These are phyloP conservation scores for Anagyrus pseudococci DNA, from an alignment of 2,888 invertebrate genomes.

Conservation along the genomic window DNA sequence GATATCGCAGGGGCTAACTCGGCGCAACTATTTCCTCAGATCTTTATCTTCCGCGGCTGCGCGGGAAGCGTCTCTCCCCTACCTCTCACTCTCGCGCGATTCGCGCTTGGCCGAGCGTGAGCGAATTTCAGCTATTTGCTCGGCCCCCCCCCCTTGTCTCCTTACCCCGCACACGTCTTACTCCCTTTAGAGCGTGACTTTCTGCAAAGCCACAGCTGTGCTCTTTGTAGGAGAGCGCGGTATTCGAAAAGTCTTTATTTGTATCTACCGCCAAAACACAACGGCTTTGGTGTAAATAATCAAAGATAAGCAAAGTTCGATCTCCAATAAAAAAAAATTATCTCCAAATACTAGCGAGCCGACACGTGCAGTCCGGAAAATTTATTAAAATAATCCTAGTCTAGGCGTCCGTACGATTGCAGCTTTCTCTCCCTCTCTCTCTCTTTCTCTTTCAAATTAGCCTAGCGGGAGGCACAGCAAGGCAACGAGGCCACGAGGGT, in stretches of 20 bases:
- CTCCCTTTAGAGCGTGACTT: too few relatives aligned
- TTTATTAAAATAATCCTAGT: constrained; percentile 37
- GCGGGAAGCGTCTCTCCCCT: background rate
- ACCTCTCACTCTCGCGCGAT: constrained; percentile 36
- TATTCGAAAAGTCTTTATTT: too few relatives aligned
- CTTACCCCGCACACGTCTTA: too few relatives aligned
- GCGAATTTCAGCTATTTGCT: constrained; percentile 34
- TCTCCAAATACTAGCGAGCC: background rate
- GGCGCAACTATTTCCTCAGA: constrained; percentile 55
- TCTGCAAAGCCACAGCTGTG: too few relatives aligned
- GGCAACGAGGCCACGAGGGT: constrained; percentile 6
- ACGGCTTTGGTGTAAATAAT: too few relatives aligned
- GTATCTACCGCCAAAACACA: too few relatives aligned
- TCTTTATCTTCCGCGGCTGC: constrained; percentile 44
- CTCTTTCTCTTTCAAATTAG: constrained; percentile 23
- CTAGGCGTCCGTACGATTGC: constrained; percentile 35
- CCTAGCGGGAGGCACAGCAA: constrained; percentile 23
- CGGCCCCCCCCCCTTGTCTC: background rate
- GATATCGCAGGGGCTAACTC: constrained; percentile 47
- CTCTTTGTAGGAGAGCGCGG: too few relatives aligned
- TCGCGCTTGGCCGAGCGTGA: constrained; percentile 45
- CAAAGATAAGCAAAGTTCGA: too few relatives aligned
- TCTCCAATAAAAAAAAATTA: too few relatives aligned
- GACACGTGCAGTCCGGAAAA: constrained; percentile 8
- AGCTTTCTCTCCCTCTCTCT: too few relatives aligned